Percentiles rank a stretch among this genome's conserved stretches.
phyloP scores from a whole-genome alignment of 2,113 vertebrate genomes.

The Periophthalmus modestus region DNA sequence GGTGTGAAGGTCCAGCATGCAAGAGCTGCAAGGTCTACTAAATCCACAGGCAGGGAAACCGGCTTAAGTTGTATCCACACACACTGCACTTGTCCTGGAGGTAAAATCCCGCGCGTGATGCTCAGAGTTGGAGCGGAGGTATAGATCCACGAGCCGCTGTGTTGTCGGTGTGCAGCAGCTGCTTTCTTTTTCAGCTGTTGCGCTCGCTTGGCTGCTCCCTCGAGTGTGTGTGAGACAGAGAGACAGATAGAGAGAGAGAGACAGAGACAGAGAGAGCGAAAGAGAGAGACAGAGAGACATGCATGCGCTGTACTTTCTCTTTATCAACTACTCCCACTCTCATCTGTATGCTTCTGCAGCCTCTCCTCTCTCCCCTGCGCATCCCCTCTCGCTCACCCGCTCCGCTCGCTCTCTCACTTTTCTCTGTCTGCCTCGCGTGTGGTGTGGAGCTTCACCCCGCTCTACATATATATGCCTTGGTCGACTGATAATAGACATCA shows the following conservation, averaged over 20 bases:
- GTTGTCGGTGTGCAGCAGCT: slow-evolving; percentile 45
- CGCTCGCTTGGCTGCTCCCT: slow-evolving; percentile 64
- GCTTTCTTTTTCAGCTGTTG: slow-evolving; percentile 77
- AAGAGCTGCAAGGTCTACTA: slow-evolving; percentile 39
- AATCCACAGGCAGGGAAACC: slow-evolving; percentile 42
- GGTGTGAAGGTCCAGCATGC: slow-evolving; percentile 54
- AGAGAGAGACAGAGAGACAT: slow-evolving; percentile 62
- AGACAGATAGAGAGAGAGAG: slow-evolving; percentile 60
- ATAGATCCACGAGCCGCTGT: slow-evolving; percentile 58
- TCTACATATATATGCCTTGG: slow-evolving; percentile 82
- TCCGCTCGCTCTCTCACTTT: slow-evolving; percentile 54
- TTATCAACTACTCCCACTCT: slow-evolving; percentile 99
- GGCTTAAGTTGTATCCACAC: slow-evolving; percentile 71
- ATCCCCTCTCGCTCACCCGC: slow-evolving; percentile 76
- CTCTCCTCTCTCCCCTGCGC: slow-evolving; percentile 80
- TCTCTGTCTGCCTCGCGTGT: slow-evolving; percentile 20
- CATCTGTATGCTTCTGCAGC: slow-evolving; percentile 98
- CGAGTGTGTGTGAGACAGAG: slow-evolving; percentile 29
- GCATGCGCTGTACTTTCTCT: slow-evolving; percentile 90
- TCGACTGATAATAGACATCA: slow-evolving; percentile 93
- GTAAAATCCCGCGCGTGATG: slow-evolving; percentile 56
- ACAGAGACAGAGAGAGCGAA: slow-evolving; percentile 68
- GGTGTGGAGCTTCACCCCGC: slow-evolving; percentile 75
- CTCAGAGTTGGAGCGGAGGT: slow-evolving; percentile 40
- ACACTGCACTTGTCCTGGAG: slow-evolving; percentile 43